Evolutionary conservation across 2,888 invertebrate species (phyloP), one percentile per base, ranked within the genome.

Genomic region (Platynereis dumerilii): DNA sequence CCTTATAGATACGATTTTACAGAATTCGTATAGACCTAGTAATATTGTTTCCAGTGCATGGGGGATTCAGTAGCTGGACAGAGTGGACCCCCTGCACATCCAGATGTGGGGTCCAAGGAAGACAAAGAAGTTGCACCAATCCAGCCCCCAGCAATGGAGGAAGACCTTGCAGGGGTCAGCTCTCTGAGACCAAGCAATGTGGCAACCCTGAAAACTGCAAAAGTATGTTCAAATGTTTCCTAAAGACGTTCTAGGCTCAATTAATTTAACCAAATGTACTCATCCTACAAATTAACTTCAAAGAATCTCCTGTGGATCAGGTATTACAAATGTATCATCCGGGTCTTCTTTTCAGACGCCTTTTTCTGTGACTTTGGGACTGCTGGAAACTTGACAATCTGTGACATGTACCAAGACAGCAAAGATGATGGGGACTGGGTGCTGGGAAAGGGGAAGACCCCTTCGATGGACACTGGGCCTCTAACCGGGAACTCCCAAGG

Each of bases 391-490:
- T 26, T 26, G 0, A 39, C 45, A 34, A 44, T 29, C 26, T 68
- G 68, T 52, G 58, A 56, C 15, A 53, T 67, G 45, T 22, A n/a
- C 22, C 60, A 58, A 52, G 60, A 26, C 5, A 34, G 42, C 28
- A 20, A 61, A 22, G 42, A 34, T 17, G 53, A 53, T 26, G 55
- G 59, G 20, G n/a, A 65, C 48, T 65, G 65, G 65, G 3, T 12
- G 29, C 34, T 56, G 29, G 28, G 15, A 53, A 44, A 28, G 29
- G 45, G 58, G 1, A 34, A 44, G 54, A 63, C 62, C 7, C 60
- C 69, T 15, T 66, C 66, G 5, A 20, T 24, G 15, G 29, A 54
- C 45, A 71, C 71, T 2, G 71, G 71, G 5, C 71, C 71, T 10
- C 2, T 27, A 1, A 28, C 53, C 2, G 71, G 71, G 10, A 69